These are phyloP conservation scores for Drosophila rhopaloa DNA, from an alignment of 1,140 invertebrate species.

Conservation along the genomic window DNA sequence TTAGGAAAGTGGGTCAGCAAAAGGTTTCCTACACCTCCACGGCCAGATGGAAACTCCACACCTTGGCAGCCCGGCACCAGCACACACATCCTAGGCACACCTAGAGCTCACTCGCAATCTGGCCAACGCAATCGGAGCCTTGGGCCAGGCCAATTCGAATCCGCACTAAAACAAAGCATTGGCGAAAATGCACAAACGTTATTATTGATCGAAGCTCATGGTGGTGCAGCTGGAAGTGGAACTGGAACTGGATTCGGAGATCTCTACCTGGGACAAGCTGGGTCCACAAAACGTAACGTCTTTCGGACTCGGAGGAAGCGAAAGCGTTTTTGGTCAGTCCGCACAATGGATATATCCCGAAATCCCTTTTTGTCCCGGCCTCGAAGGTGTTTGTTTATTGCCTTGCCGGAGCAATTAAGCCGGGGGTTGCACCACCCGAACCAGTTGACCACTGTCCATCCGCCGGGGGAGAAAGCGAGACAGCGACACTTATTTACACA, in stretches of 20 bases:
- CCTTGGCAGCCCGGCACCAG: constrained; percentile 16
- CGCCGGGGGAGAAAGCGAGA: constrained; percentile 28
- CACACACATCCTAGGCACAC: constrained; percentile 57
- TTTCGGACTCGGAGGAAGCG: constrained; percentile 30
- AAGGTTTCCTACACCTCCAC: constrained; percentile 54
- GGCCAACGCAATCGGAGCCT: constrained; percentile 45
- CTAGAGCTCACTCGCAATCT: constrained; percentile 57
- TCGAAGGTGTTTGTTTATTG: constrained; percentile 64
- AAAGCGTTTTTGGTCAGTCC: constrained; percentile 46
- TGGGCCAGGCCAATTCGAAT: constrained; percentile 43
- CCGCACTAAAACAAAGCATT: constrained; percentile 42
- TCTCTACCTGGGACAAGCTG: constrained; percentile 33
- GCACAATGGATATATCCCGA: constrained; percentile 42
- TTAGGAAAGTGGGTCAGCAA: constrained; percentile 54
- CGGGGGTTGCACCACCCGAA: constrained; percentile 48
- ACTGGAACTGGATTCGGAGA: constrained; percentile 33
- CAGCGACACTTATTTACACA: constrained; percentile 53
- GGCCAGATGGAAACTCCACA: constrained; percentile 31
- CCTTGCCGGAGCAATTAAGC: constrained; percentile 56
- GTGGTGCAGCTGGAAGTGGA: constrained; percentile 42
- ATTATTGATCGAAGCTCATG: constrained; percentile 50
- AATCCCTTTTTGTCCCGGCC: constrained; percentile 40
- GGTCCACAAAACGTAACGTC: constrained; percentile 45
- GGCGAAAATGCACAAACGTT: constrained; percentile 30
- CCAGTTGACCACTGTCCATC: constrained; percentile 59